A percentile compares a stretch with the other conserved stretches of the same genome.
Conservation (phyloP, 1,140 invertebrate species). For the Hypothenemus hampei region DNA sequence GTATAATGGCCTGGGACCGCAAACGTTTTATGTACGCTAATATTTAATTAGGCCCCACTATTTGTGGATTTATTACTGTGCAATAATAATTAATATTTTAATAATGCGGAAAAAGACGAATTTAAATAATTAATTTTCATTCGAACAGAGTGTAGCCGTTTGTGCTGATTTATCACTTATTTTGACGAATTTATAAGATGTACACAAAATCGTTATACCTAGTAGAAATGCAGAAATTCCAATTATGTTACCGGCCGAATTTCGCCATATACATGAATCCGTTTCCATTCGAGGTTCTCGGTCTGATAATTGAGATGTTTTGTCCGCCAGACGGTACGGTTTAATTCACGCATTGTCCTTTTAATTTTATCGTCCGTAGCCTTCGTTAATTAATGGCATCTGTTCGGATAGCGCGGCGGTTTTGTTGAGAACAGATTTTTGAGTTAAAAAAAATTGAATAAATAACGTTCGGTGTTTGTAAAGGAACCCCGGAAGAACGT, state of each 20-base stretch:
- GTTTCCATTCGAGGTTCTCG: too few relatives aligned
- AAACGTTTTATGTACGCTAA: constrained; percentile 23
- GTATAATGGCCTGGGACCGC: constrained; percentile 26
- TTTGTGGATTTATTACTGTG: constrained; percentile 10
- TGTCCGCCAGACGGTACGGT: constrained; percentile 1
- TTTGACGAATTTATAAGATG: too few relatives aligned
- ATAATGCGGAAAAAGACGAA: too few relatives aligned
- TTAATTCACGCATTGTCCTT: constrained; percentile 11
- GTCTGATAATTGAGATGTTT: constrained; percentile 6
- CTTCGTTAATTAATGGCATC: neutral
- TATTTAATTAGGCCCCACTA: constrained; percentile 17
- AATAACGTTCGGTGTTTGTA: too few relatives aligned
- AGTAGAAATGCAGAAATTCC: too few relatives aligned
- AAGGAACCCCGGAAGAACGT: constrained; percentile 1
- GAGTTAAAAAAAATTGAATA: neutral
- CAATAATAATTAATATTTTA: too few relatives aligned
- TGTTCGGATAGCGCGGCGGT: neutral
- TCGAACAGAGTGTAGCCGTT: too few relatives aligned
- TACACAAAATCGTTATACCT: too few relatives aligned
- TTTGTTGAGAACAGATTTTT: neutral
- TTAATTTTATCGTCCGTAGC: neutral
- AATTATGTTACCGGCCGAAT: too few relatives aligned
- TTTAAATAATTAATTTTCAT: too few relatives aligned
- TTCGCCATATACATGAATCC: too few relatives aligned
- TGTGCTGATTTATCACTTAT: too few relatives aligned